Evolutionary conservation across 2,113 vertebrate species (phyloP).

Genomic region (Tychaedon coryphoeus): DNA sequence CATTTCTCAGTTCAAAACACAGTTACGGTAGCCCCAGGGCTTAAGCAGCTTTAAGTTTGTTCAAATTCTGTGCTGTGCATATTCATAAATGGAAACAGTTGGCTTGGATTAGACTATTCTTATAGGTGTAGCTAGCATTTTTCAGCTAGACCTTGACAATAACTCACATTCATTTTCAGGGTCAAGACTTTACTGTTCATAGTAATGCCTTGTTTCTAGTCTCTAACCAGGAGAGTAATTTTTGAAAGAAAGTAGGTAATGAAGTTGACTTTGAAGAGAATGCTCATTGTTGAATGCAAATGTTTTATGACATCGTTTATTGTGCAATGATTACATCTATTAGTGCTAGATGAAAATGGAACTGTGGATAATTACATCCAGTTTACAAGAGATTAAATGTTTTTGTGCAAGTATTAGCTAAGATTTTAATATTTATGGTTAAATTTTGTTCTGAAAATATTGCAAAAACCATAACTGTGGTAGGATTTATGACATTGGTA

Average conservation of each 20-base stretch:
- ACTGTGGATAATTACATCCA: background rate
- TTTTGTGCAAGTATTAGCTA: background rate
- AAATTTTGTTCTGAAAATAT: background rate
- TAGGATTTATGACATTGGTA: background rate
- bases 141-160: background rate
- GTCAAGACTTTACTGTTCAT: background rate
- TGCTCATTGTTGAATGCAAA: background rate
- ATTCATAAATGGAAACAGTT: background rate
- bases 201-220: background rate
- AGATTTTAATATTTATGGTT: background rate
- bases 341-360: background rate
- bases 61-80: constrained; percentile 10
- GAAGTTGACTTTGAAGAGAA: constrained; percentile 14
- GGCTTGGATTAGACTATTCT: background rate
- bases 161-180: background rate
- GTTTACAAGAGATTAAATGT: background rate
- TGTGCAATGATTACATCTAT: background rate
- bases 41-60: constrained; percentile 29
- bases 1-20: background rate
- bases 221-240: background rate
- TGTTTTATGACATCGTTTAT: background rate
- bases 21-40: background rate
- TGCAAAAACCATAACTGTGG: background rate
- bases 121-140: background rate
- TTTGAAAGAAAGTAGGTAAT: background rate